Evolutionary conservation across 2,797 vertebrate genomes (phyloP), one percentile per base, ranked within the genome.

Genomic region (Eutrigla gurnardus): DNA sequence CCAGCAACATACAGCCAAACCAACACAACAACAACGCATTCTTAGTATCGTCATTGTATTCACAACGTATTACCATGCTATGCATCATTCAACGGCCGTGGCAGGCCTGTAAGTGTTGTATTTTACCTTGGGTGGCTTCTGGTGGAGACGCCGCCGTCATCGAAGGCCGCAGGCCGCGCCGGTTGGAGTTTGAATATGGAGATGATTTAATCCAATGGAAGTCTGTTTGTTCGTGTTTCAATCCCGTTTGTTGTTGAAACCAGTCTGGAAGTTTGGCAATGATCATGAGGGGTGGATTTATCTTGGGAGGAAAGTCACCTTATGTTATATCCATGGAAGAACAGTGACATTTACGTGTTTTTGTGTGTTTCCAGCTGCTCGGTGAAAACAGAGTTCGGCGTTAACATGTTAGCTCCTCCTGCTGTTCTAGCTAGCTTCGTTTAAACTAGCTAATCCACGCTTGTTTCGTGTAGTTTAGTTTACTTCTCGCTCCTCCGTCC

Each of bases 191-290:
- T 40, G 58, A 55, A 47, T 17, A 45, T 13, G 47, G n/a, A 40
- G 58, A 55, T 25, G 25, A 64, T 37, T 32, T 52, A 39, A 50
- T 49, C 36, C 50, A 65, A 9, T 70, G 25, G 25, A 5, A 45
- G 14, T 64, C 43, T n/a, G 39, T 17, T 36, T 49, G 36, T n/a
- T 39, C 0, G 2, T 0, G 7, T 39, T 58, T 58, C 7, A 15
- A 39, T 59, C n/a, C 37, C 13, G 9, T 59, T 18, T 25, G 11
- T 14, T 39, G 37, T 25, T 3, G 12, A 59, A 70, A 47, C 36
- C 25, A 33, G 3, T 18, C 17, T 32, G 14, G 8, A 25, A 4
- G 42, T 59, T 37, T 58, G 8, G 2, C 37, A 43, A 4, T 6
- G 37, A 14, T 3, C 36, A 14, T 50, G 11, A 15, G 9, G 12